A percentile compares a stretch with the other conserved stretches of the same genome.
Conservation (phyloP, 1,140 invertebrate species). For the Plectrocnemia conspersa region DNA sequence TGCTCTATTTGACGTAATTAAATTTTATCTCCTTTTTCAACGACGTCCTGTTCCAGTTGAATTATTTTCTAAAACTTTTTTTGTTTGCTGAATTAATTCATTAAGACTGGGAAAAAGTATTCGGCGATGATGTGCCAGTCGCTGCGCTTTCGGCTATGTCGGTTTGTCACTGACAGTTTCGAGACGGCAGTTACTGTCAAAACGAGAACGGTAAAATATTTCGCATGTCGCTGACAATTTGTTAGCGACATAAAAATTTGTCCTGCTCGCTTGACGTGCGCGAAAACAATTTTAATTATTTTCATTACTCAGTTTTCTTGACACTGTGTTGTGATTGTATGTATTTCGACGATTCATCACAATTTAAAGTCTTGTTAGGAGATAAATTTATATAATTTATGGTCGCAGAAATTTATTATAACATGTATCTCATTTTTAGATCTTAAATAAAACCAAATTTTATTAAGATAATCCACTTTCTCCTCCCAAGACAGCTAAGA, state of each 20-base stretch:
- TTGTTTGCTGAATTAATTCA: neutral
- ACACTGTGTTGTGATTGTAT: too few species aligned
- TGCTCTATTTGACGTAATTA: slow-evolving; percentile 25
- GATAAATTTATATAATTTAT: too few species aligned
- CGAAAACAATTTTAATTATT: too few species aligned
- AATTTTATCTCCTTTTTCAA: slow-evolving; percentile 14
- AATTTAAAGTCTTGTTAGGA: too few species aligned
- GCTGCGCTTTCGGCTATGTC: too few species aligned
- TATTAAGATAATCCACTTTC: too few species aligned
- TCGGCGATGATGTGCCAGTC: slow-evolving; percentile 2
- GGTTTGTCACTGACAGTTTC: slow-evolving; percentile 29
- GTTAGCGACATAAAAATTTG: slow-evolving; percentile 13
- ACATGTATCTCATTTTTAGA: too few species aligned
- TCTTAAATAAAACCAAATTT: too few species aligned
- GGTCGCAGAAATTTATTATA: too few species aligned
- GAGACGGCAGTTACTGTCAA: slow-evolving; percentile 17
- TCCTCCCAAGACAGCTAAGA: too few species aligned
- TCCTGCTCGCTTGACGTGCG: neutral
- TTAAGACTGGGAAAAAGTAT: slow-evolving; percentile 1
- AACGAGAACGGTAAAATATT: slow-evolving; percentile 12
- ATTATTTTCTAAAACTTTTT: neutral
- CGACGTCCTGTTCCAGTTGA: slow-evolving; percentile 1
- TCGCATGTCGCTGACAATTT: slow-evolving; percentile 17
- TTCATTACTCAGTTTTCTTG: too few species aligned
- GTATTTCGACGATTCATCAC: too few species aligned